Evolutionary conservation across 2,888 invertebrate species (phyloP).

Genomic region (Trissonchulus sp.): DNA sequence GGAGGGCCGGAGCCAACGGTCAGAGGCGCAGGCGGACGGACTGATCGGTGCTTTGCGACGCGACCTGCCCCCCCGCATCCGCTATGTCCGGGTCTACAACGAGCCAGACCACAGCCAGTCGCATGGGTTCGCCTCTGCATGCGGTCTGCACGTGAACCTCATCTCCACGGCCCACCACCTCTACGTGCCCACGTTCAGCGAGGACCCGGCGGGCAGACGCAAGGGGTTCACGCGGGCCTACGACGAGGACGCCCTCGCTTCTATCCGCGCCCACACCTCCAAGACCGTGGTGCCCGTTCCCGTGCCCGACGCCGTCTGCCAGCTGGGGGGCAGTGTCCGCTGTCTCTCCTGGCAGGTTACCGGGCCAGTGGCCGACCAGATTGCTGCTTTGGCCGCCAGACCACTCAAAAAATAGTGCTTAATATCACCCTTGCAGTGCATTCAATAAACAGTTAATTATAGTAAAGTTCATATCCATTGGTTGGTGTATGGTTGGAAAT

Average conservation of each 20-base stretch:
- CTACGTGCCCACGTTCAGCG: constrained; percentile 18
- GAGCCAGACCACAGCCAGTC: too few relatives aligned
- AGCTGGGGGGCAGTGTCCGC: constrained; percentile 26
- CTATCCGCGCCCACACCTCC: not conserved
- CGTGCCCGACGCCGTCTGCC: not conserved
- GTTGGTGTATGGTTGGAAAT: too few relatives aligned
- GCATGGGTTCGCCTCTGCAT: constrained; percentile 13
- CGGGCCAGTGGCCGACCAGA: constrained; percentile 26
- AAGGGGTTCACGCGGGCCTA: not conserved
- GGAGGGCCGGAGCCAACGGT: too few relatives aligned
- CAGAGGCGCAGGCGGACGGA: too few relatives aligned
- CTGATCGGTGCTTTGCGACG: not conserved
- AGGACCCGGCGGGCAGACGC: constrained; percentile 2
- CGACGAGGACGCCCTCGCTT: not conserved
- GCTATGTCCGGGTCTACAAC: too few relatives aligned
- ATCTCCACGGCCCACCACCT: constrained; percentile 2
- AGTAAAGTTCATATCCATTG: too few relatives aligned
- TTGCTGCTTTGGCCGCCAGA: too few relatives aligned
- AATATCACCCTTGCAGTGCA: too few relatives aligned
- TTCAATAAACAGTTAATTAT: too few relatives aligned
- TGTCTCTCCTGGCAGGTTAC: constrained; percentile 14
- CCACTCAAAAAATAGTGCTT: too few relatives aligned
- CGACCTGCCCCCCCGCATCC: not conserved
- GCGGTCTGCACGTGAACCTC: constrained; percentile 11
- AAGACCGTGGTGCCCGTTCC: not conserved